Percentiles rank a stretch among this genome's conserved stretches.
Evolutionary conservation across 64 coral and sea anemone genomes (phyloP).

Genomic region (Stylophora pistillata): DNA sequence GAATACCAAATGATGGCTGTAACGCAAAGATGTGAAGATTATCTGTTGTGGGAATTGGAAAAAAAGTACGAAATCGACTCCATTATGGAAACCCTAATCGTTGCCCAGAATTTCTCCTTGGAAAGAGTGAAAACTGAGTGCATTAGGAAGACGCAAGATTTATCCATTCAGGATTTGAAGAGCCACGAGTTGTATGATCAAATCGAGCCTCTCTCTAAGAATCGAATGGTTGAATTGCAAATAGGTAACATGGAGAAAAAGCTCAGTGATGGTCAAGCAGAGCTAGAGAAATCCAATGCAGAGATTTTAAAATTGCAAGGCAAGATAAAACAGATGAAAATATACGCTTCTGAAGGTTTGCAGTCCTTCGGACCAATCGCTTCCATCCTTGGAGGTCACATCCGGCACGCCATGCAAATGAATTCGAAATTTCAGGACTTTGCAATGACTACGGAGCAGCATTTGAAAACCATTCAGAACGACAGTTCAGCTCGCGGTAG

Average conservation of each 20-base stretch:
- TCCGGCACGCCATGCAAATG: background rate
- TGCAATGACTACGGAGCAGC: background rate
- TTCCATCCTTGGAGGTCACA: background rate
- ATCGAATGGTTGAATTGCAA: slow-evolving; percentile 7
- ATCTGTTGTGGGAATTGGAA: background rate
- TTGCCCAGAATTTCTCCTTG: slow-evolving; percentile 1
- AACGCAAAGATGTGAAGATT: slow-evolving; percentile 21
- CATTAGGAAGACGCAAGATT: background rate
- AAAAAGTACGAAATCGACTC: background rate
- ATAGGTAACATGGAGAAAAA: background rate
- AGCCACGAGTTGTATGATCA: background rate
- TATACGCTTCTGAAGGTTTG: background rate
- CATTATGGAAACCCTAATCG: background rate
- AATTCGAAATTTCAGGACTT: background rate
- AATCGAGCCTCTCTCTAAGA: background rate
- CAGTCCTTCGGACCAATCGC: background rate
- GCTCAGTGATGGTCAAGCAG: background rate
- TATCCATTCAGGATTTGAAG: background rate
- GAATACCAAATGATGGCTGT: slow-evolving; percentile 18
- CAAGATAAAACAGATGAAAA: background rate
- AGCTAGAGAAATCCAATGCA: background rate
- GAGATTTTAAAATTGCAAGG: background rate
- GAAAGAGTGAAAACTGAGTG: background rate
- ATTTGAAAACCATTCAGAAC: background rate
- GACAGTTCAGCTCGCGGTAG: too few relatives aligned